A percentile compares a stretch with the other conserved stretches of the same genome.
Evolutionary conservation across 2,888 invertebrate species (phyloP).

Genomic region (Cheilosia impressa): DNA sequence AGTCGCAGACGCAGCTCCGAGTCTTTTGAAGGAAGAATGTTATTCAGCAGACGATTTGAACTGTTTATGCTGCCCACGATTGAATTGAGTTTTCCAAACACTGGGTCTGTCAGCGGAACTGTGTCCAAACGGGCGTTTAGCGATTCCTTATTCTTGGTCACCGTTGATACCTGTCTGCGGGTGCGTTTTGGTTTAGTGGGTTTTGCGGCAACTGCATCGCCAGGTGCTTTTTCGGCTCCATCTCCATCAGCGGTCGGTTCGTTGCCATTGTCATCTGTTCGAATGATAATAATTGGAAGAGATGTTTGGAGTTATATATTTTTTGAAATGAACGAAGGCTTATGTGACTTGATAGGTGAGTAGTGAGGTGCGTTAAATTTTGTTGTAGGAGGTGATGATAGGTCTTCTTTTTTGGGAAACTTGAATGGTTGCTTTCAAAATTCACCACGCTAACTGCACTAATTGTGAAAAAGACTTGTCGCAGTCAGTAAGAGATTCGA

Average conservation of each 20-base stretch:
- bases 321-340: neutral
- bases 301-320: neutral
- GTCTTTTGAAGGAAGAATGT: slow-evolving; percentile 85
- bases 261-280: slow-evolving; percentile 53
- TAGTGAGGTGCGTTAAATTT: too few species aligned
- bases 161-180: slow-evolving; percentile 80
- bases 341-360: neutral
- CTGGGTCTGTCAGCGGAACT: slow-evolving; percentile 85
- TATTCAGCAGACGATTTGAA: slow-evolving; percentile 86
- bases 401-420: too few species aligned
- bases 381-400: too few species aligned
- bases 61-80: slow-evolving; percentile 86
- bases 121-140: slow-evolving; percentile 82
- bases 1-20: slow-evolving; percentile 81
- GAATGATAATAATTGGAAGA: slow-evolving; percentile 31
- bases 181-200: slow-evolving; percentile 79
- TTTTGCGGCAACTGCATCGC: slow-evolving; percentile 62
- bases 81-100: slow-evolving; percentile 86
- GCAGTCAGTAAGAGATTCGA: too few species aligned
- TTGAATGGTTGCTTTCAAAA: neutral
- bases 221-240: slow-evolving; percentile 71
- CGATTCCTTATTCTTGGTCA: slow-evolving; percentile 83
- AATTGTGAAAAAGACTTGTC: neutral
- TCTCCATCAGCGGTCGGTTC: slow-evolving; percentile 29
- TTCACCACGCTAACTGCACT: neutral